Evolutionary conservation across 2,888 invertebrate species (phyloP).

Genomic region (Beris morrisii): DNA sequence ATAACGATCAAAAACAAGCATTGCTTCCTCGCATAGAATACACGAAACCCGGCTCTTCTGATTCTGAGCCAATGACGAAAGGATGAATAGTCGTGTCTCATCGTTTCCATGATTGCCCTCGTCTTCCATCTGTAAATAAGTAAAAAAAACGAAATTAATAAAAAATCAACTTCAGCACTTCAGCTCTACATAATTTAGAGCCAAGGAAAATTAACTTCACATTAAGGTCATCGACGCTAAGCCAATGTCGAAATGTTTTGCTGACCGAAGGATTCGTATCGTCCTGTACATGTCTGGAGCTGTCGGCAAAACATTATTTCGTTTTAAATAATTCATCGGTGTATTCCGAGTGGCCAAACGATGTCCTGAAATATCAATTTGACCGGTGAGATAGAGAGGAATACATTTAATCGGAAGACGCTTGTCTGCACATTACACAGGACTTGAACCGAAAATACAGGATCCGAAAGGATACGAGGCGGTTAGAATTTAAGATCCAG

Average conservation of each 20-base stretch:
- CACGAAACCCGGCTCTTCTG: slow-evolving; percentile 84
- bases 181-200: no score
- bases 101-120: slow-evolving; percentile 98
- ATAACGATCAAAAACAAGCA: slow-evolving; percentile 95
- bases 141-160: slow-evolving; percentile 28
- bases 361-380: slow-evolving; percentile 33
- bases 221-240: no score
- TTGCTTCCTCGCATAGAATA: slow-evolving; percentile 83
- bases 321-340: slow-evolving; percentile 33
- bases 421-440: not conserved
- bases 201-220: no score
- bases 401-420: not conserved
- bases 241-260: no score
- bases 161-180: not conserved
- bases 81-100: slow-evolving; percentile 93
- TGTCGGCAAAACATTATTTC: slow-evolving; percentile 8
- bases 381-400: not conserved
- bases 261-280: no score
- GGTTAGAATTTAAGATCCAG: not conserved
- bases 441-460: no score
- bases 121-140: slow-evolving; percentile 85
- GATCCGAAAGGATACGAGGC: not conserved
- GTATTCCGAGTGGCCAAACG: slow-evolving; percentile 23
- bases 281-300: not conserved
- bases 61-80: slow-evolving; percentile 90